These are phyloP conservation scores for Dicrostonyx torquatus DNA, from an alignment of 2,797 vertebrate species.

Conservation along the genomic window DNA sequence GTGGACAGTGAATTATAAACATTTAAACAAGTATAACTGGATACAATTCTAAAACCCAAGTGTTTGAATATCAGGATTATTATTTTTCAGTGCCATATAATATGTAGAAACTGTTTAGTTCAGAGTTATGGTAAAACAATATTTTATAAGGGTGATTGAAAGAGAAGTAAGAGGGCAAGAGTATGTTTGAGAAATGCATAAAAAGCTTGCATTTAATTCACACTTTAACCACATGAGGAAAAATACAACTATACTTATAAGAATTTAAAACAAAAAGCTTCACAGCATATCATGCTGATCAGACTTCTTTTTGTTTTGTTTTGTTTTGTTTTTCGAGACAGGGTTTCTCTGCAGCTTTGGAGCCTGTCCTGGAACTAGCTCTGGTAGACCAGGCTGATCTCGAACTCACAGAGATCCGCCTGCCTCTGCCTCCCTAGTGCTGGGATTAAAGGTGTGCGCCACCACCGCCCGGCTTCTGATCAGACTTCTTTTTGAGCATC, in stretches of 20 bases:
- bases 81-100: neutral
- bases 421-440: too few species aligned
- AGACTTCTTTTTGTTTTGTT: neutral
- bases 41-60: neutral
- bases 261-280: neutral
- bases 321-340: too few species aligned
- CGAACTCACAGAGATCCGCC: too few species aligned
- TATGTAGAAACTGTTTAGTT: neutral
- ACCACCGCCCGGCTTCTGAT: too few species aligned
- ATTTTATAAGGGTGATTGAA: neutral
- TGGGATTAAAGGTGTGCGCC: too few species aligned
- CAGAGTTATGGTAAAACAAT: neutral
- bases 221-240: neutral
- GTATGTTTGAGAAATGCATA: neutral
- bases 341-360: too few species aligned
- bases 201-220: neutral
- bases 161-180: neutral
- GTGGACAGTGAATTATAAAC: neutral
- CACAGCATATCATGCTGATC: neutral
- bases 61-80: neutral
- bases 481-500: neutral
- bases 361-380: too few species aligned
- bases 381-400: too few species aligned
- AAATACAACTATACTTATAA: neutral
- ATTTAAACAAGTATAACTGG: neutral